Conservation (phyloP, 2,113 vertebrate genomes). For the Cheilinus undulatus region DNA sequence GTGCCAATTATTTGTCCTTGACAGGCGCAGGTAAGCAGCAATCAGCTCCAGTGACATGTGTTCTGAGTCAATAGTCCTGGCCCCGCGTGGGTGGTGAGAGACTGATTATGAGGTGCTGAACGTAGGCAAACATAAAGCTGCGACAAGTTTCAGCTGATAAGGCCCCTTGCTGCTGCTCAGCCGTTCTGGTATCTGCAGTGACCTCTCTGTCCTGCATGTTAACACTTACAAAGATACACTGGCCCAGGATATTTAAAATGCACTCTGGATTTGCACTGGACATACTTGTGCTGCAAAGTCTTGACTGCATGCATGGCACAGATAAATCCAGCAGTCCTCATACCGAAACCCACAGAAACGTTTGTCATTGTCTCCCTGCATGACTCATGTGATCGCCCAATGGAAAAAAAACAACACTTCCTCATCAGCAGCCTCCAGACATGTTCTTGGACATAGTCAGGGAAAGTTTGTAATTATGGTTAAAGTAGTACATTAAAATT, state of each 20-base stretch:
- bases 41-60: slow-evolving; percentile 75
- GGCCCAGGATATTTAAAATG: slow-evolving; percentile 11
- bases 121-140: slow-evolving; percentile 55
- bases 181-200: slow-evolving; percentile 50
- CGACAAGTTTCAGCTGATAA: slow-evolving; percentile 63
- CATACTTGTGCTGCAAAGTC: not conserved
- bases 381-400: not conserved
- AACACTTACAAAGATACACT: slow-evolving; percentile 19
- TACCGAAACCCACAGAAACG: not conserved
- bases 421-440: not conserved
- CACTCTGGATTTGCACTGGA: slow-evolving; percentile 13
- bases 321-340: not conserved
- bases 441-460: not conserved
- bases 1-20: slow-evolving; percentile 79
- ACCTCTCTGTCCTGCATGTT: slow-evolving; percentile 49
- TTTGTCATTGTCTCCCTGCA: not conserved
- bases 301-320: not conserved
- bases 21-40: slow-evolving; percentile 76
- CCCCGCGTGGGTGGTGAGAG: slow-evolving; percentile 48
- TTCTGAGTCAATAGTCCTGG: slow-evolving; percentile 72
- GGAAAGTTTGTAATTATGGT: not conserved
- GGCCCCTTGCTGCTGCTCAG: slow-evolving; percentile 30
- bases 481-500: not conserved
- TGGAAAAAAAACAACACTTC: not conserved
- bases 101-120: slow-evolving; percentile 68